Percentiles rank a stretch among this genome's conserved stretches.
These are phyloP conservation scores for Isichthys henryi DNA, from an alignment of 2,113 vertebrate species.

Conservation along the genomic window DNA sequence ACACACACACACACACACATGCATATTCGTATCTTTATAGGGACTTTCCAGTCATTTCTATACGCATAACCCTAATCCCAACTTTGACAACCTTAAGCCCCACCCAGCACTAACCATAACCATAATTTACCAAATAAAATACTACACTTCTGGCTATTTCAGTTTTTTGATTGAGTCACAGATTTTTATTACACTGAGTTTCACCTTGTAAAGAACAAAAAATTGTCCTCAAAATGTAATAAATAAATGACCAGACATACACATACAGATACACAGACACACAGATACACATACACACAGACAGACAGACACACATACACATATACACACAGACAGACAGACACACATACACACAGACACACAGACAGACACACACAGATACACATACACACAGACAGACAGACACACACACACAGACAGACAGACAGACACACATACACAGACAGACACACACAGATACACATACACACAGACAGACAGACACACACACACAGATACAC, in stretches of 20 bases:
- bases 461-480: too few relatives aligned
- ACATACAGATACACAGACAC: background rate
- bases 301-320: too few relatives aligned
- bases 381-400: too few relatives aligned
- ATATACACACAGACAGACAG: too few relatives aligned
- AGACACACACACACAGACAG: too few relatives aligned
- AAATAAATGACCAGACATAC: background rate
- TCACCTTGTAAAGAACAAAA: background rate
- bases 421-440: too few relatives aligned
- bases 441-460: too few relatives aligned
- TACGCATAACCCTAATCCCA: too few relatives aligned
- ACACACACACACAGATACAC: too few relatives aligned
- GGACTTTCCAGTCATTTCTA: background rate
- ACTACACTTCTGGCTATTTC: background rate
- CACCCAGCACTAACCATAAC: background rate
- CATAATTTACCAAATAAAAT: background rate
- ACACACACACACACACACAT: background rate
- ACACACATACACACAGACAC: too few relatives aligned
- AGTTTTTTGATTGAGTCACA: background rate
- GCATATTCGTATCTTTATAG: background rate
- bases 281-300: background rate
- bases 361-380: too few relatives aligned
- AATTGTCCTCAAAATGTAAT: background rate
- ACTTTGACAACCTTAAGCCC: too few relatives aligned
- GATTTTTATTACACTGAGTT: background rate